These are phyloP conservation scores for Glossophaga mutica DNA, from an alignment of 2,797 vertebrate genomes.

Conservation along the genomic window DNA sequence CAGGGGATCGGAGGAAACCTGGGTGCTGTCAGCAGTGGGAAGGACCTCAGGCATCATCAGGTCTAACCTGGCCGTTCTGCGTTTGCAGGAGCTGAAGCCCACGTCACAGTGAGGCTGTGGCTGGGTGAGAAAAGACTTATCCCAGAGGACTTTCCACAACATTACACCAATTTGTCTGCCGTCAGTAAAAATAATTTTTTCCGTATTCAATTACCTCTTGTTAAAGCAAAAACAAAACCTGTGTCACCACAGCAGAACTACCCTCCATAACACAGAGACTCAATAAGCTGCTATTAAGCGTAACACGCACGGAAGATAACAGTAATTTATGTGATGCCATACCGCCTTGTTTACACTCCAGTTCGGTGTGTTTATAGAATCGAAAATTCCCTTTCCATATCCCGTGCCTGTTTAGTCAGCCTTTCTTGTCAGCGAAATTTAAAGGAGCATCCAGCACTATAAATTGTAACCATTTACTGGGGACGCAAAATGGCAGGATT, in stretches of 20 bases:
- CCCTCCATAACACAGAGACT: background rate
- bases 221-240: background rate
- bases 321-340: background rate
- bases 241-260: background rate
- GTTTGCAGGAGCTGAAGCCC: background rate
- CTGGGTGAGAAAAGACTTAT: background rate
- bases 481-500: background rate
- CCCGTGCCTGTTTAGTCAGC: background rate
- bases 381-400: background rate
- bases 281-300: background rate
- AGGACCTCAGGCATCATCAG: background rate
- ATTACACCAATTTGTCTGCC: background rate
- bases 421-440: background rate
- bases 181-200: slow-evolving; percentile 25
- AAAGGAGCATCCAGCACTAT: background rate
- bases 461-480: background rate
- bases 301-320: background rate
- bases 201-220: slow-evolving; percentile 20
- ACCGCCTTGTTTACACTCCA: background rate
- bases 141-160: background rate
- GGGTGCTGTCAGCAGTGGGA: background rate
- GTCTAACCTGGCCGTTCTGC: background rate
- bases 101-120: background rate
- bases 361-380: background rate
- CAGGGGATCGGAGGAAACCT: background rate